Evolutionary conservation across 1,140 invertebrate genomes (phyloP).

Genomic region (Rhynchophorus ferrugineus): DNA sequence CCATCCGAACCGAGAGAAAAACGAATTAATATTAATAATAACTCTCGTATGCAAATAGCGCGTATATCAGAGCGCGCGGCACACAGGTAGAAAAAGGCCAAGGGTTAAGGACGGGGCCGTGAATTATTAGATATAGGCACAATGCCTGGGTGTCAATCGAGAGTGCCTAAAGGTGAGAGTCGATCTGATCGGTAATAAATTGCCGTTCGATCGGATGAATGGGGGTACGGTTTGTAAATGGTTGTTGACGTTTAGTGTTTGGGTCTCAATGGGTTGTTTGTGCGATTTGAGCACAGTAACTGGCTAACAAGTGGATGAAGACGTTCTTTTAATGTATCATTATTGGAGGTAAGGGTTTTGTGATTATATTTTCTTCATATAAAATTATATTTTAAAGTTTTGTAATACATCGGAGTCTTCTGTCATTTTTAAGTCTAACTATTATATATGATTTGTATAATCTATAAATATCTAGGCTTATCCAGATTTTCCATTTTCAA

Average conservation of each 20-base stretch:
- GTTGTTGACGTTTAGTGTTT: slow-evolving; percentile 20
- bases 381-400: too few species aligned
- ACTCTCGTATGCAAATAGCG: slow-evolving; percentile 12
- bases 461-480: too few species aligned
- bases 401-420: too few species aligned
- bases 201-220: slow-evolving; percentile 18
- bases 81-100: slow-evolving; percentile 19
- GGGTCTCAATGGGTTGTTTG: slow-evolving; percentile 18
- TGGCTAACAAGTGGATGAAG: too few species aligned
- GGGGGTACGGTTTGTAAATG: slow-evolving; percentile 23
- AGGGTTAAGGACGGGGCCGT: slow-evolving; percentile 20
- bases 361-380: too few species aligned
- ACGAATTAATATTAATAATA: slow-evolving; percentile 19
- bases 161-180: slow-evolving; percentile 1
- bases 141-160: slow-evolving; percentile 17
- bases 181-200: slow-evolving; percentile 17
- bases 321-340: too few species aligned
- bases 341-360: too few species aligned
- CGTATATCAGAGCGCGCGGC: not conserved
- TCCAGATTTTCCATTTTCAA: too few species aligned
- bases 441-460: too few species aligned
- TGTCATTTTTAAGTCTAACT: too few species aligned
- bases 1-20: slow-evolving; percentile 1
- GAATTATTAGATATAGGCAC: slow-evolving; percentile 19
- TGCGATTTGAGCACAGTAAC: slow-evolving; percentile 18